phyloP scores from a whole-genome alignment of 2,797 vertebrate species.

The Poeciliopsis gracilis region DNA sequence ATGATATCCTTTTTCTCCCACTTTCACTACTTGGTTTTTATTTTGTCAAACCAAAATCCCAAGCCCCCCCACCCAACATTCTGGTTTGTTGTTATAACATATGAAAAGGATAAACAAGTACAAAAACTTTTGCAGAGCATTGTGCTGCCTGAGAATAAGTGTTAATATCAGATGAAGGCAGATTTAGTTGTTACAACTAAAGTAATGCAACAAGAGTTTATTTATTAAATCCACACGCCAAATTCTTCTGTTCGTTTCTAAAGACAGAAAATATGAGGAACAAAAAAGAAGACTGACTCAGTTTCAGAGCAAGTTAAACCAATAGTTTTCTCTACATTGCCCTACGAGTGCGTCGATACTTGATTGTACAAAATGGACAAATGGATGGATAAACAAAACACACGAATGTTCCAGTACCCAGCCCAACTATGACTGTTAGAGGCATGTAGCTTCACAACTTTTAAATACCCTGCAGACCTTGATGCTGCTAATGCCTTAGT shows the following conservation, averaged over 20 bases:
- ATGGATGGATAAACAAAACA: background rate
- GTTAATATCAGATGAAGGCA: background rate
- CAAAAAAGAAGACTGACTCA: background rate
- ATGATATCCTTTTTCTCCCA: background rate
- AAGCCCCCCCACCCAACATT: too few relatives aligned
- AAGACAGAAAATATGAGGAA: background rate
- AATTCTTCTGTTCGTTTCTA: background rate
- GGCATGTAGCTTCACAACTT: constrained; percentile 21
- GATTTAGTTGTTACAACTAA: background rate
- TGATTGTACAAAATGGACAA: background rate
- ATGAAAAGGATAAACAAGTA: too few relatives aligned
- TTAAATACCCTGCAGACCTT: constrained; percentile 57
- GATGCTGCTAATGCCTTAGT: constrained; percentile 36
- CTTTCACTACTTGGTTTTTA: too few relatives aligned
- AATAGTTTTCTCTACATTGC: background rate
- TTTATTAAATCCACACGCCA: background rate
- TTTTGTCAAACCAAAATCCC: background rate
- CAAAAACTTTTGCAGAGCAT: background rate
- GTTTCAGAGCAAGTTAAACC: background rate
- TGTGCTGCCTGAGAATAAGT: background rate
- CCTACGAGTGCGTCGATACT: background rate
- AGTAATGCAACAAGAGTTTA: background rate
- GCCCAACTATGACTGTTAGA: background rate
- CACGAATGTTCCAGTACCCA: background rate
- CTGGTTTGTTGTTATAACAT: background rate